phyloP scores from a whole-genome alignment of 92 coral and sea anemone species.

The Zoanthus solanderi region DNA sequence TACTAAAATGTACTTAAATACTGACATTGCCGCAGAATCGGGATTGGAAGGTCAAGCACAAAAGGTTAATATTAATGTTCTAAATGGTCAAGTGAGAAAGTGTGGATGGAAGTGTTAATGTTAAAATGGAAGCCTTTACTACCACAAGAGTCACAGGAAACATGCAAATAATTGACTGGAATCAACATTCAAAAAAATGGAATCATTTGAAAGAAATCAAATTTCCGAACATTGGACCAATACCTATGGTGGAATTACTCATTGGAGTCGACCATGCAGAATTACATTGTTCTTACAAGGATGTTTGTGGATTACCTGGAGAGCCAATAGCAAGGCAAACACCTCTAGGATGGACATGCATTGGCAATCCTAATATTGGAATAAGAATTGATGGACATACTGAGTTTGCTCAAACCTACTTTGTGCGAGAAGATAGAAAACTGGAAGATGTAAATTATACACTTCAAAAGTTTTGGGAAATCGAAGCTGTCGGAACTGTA shows the following conservation, averaged over 20 bases:
- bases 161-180: constrained; percentile 75
- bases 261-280: constrained; percentile 48
- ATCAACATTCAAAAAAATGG: constrained; percentile 51
- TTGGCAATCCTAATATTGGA: constrained; percentile 16
- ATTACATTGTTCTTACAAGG: constrained; percentile 37
- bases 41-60: constrained; percentile 45
- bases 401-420: constrained; percentile 14
- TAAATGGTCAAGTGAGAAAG: constrained; percentile 74
- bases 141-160: constrained; percentile 65
- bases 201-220: constrained; percentile 45
- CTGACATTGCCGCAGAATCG: constrained; percentile 60
- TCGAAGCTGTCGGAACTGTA: constrained; percentile 27
- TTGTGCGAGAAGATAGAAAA: not conserved
- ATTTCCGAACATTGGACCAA: constrained; percentile 52
- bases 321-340: constrained; percentile 43
- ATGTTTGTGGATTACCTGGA: constrained; percentile 37
- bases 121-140: constrained; percentile 53
- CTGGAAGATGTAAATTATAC: constrained; percentile 18
- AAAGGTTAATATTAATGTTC: constrained; percentile 62
- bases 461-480: constrained; percentile 48
- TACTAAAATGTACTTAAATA: constrained; percentile 62
- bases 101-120: constrained; percentile 45
- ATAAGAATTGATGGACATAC: not conserved
- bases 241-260: constrained; percentile 24
- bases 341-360: constrained; percentile 52